A percentile compares a stretch with the other conserved stretches of the same genome.
phyloP scores from a whole-genome alignment of 2,113 vertebrate genomes.

The Laterallus jamaicensis region DNA sequence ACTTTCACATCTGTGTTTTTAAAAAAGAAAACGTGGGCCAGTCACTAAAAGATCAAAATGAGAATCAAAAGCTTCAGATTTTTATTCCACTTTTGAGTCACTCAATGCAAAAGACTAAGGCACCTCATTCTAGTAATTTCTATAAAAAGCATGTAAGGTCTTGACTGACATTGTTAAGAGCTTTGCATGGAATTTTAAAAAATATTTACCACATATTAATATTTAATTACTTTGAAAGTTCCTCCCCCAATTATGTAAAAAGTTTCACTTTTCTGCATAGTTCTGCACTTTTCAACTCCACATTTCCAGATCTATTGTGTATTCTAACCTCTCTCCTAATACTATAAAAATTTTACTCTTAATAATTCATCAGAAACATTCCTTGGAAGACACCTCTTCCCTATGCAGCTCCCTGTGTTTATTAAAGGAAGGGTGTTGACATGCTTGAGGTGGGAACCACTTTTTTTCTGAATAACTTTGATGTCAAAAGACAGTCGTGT shows the following conservation, averaged over 20 bases:
- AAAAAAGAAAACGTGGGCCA: not conserved
- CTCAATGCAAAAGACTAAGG: not conserved
- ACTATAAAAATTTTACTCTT: conserved; percentile 2
- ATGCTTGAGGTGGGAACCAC: conserved; percentile 50
- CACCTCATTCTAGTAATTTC: not conserved
- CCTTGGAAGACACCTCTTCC: conserved; percentile 49
- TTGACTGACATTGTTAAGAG: not conserved
- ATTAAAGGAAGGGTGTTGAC: conserved; percentile 73
- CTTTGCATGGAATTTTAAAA: not conserved
- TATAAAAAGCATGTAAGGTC: not conserved
- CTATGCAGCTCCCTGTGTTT: conserved; percentile 44
- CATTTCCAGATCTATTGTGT: not conserved
- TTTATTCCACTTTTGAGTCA: not conserved
- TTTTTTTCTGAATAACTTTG: conserved; percentile 68
- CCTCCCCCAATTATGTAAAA: not conserved
- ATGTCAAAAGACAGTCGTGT: conserved; percentile 51
- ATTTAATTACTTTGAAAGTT: not conserved
- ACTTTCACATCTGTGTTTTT: not conserved
- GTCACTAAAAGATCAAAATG: not conserved
- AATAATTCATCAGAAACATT: conserved; percentile 38
- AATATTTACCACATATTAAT: not conserved
- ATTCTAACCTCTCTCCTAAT: conserved; percentile 9
- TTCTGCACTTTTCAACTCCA: not conserved
- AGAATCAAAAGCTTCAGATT: not conserved
- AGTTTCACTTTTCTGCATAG: not conserved